Conservation (phyloP, 2,113 vertebrate species). For the Motacilla alba region DNA sequence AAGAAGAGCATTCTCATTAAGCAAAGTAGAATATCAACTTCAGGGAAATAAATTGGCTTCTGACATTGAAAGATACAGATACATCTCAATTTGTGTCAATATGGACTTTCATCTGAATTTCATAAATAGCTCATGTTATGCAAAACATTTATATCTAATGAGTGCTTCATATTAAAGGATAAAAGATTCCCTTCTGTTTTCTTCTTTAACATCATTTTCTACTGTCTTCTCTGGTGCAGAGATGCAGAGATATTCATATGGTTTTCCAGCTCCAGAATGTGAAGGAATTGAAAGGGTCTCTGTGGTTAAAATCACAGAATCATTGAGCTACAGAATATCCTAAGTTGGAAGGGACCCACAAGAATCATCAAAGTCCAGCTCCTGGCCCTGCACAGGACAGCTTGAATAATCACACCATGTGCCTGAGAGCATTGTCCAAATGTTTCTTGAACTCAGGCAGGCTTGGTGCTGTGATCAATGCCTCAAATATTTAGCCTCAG, state of each 20-base stretch:
- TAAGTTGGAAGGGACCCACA: background rate
- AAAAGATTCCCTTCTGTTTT: background rate
- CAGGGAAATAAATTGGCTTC: conserved; percentile 6
- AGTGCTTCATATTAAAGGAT: background rate
- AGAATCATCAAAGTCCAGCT: background rate
- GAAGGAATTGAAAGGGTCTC: background rate
- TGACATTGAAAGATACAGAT: background rate
- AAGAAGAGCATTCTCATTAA: background rate
- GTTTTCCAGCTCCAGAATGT: background rate
- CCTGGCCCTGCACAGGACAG: background rate
- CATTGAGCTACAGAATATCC: background rate
- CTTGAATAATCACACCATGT: background rate
- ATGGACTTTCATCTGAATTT: background rate
- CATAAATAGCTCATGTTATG: background rate
- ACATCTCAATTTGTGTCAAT: conserved; percentile 2
- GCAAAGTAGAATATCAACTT: background rate
- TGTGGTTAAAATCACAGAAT: background rate
- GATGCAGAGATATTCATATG: background rate
- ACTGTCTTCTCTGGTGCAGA: background rate
- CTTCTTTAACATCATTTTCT: background rate
- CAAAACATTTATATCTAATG: background rate
- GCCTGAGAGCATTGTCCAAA: background rate
- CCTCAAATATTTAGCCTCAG: background rate
- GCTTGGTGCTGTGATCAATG: background rate
- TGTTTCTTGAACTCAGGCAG: background rate